Conservation (phyloP, 1,140 invertebrate species). For the Plectrocnemia conspersa region DNA sequence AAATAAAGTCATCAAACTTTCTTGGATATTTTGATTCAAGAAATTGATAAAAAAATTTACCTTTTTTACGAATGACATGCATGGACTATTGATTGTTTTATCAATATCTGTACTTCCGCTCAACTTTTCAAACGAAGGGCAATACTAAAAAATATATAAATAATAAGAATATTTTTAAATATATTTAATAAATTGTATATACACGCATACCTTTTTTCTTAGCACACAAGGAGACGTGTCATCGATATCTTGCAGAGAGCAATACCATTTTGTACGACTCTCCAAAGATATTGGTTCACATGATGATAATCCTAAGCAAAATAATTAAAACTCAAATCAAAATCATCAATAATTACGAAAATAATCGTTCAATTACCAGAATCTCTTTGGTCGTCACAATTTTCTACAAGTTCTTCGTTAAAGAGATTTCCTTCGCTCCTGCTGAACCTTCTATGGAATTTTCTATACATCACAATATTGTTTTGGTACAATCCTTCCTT, state of each 20-base stretch:
- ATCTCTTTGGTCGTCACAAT: conserved; percentile 23
- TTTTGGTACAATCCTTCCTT: conserved; percentile 3
- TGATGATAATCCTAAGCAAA: conserved; percentile 20
- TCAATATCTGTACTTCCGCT: too few relatives aligned
- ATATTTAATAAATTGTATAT: not conserved
- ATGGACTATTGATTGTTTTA: too few relatives aligned
- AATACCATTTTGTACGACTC: conserved; percentile 25
- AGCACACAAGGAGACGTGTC: conserved; percentile 19
- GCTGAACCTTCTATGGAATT: conserved; percentile 29
- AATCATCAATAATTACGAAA: not conserved
- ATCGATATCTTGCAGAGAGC: conserved; percentile 8
- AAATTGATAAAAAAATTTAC: too few relatives aligned
- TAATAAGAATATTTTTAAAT: not conserved
- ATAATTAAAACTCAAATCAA: not conserved
- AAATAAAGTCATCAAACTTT: too few relatives aligned
- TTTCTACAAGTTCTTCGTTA: conserved; percentile 8
- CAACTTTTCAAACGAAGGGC: too few relatives aligned
- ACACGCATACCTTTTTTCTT: conserved; percentile 27
- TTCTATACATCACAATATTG: conserved; percentile 18
- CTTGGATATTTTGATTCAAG: too few relatives aligned
- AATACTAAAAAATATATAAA: not conserved
- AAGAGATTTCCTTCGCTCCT: conserved; percentile 30
- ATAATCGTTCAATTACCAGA: conserved; percentile 19
- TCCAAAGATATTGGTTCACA: conserved; percentile 24
- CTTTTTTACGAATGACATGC: too few relatives aligned